Evolutionary conservation across 2,888 invertebrate species (phyloP), one percentile per base, ranked within the genome.

Genomic region (Agrochola lota): DNA sequence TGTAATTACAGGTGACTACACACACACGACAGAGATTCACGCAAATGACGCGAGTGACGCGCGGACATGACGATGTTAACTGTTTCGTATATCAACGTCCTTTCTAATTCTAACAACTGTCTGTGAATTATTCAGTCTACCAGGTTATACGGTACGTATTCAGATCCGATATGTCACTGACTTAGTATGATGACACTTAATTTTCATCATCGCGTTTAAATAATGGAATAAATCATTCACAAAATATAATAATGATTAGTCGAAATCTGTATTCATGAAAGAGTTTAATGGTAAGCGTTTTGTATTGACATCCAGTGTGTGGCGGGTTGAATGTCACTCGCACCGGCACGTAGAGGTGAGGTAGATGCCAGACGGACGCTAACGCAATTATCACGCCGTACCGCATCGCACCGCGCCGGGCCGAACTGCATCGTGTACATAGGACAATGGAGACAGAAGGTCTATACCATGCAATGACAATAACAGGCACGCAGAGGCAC

Each of bases 341-440:
- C n/a, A n/a, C n/a, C n/a, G n/a, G n/a, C n/a, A n/a, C n/a, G n/a
- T n/a, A n/a, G n/a, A n/a, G n/a, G n/a, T 43, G 72, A 49, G 76
- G 73, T 81, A 80, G 86, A 81, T 80, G 81, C 88, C 83, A 74
- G 86, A 78, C 83, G 59, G 62, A 80, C 84, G 64, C 74, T 91
- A 90, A 90, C 84, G 78, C 87, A 87, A 91, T 91, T 89, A 90
- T 62, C 71, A 69, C 80, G 52, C 72, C 59, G 78, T 71, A 46
- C 17, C 49, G 81, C 70, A 49, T 35, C 35, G 35, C 35, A 35
- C 35, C 6, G 35, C 35, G 35, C 35, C 35, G 35, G 60, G 46
- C 35, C 67, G 76, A 66, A 17, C 26, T 68, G 78, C 43, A 46
- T 7, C 17, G 7, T 71, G 26, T 9, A 35, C 66, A 59, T 1